Evolutionary conservation across 2,888 invertebrate genomes (phyloP), one percentile per base, ranked within the genome.

Genomic region (Phaedon cochleariae): DNA sequence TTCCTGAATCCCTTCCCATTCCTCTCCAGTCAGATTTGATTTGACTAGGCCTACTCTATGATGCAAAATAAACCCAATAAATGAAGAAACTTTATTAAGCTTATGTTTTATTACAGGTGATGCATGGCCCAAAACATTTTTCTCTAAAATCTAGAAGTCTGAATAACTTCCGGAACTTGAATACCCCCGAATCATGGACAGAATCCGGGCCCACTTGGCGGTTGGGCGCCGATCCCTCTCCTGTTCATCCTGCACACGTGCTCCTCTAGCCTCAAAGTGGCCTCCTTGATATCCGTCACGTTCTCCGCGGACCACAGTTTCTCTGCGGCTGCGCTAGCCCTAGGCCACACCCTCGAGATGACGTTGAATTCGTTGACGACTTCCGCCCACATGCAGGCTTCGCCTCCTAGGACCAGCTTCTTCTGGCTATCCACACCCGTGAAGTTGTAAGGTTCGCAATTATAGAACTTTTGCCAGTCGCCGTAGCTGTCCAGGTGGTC

Each of bases 311-410:
- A 90, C 96, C 96, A 97, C 0, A 97, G 85, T 68, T 91, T 87
- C 83, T 97, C 97, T 0, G 95, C 97, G 0, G 91, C 88, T 0
- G 95, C 95, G 63, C 92, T 90, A 0, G 94, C 93, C 71, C 96
- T 86, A 0, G 97, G 97, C 92, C 96, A 97, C 7, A 94, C 88
- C 73, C 90, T 84, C 69, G 83, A 84, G 3, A 88, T 79, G 6
- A 89, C 79, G 77, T 89, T 90, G 48, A 84, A 81, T 71, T 87
- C 85, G 79, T 96, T 93, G 0, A 95, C 93, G 73, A 89, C 90
- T 83, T 97, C 97, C 1, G 90, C 89, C 97, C 97, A 97, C 91
- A 97, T 92, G 76, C 95, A 95, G 0, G 95, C 94, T 81, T 96
- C 96, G 0, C 97, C 75, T 0, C 97, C 97, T 12, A 95, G 82